phyloP scores from a whole-genome alignment of 1,140 invertebrate species.

The Zaprionus ghesquierei region DNA sequence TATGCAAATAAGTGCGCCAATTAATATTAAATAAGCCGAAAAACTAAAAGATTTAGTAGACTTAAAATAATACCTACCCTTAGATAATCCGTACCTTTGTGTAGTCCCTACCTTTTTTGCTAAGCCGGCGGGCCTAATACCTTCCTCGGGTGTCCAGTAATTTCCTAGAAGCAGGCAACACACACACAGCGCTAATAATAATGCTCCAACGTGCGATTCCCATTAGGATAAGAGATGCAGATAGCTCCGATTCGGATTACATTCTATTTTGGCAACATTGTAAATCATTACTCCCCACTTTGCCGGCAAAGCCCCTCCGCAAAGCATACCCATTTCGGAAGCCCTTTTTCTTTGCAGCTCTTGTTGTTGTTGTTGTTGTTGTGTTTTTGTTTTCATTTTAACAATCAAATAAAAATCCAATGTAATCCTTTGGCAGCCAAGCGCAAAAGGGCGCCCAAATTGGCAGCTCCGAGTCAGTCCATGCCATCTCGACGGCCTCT shows the following conservation, averaged over 20 bases:
- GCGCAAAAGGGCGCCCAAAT: constrained; percentile 64
- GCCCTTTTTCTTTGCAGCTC: constrained; percentile 18
- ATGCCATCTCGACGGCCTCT: constrained; percentile 3
- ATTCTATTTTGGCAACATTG: constrained; percentile 72
- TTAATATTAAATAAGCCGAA: neutral
- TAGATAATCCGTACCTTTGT: neutral
- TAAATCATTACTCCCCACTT: constrained; percentile 66
- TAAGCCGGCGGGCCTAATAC: neutral
- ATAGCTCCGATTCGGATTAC: constrained; percentile 64
- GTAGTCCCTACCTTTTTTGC: neutral
- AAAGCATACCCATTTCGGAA: constrained; percentile 16
- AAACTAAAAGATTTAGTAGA: neutral
- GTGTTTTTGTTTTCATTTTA: constrained; percentile 54
- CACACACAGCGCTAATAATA: too few relatives aligned
- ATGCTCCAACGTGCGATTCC: constrained; percentile 35
- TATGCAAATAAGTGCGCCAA: neutral
- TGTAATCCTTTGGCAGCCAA: constrained; percentile 78
- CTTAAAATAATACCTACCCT: neutral
- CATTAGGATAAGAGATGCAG: constrained; percentile 53
- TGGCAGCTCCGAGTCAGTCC: constrained; percentile 49
- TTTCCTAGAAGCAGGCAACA: neutral
- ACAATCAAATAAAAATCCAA: constrained; percentile 79
- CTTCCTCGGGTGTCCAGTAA: neutral
- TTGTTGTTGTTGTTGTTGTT: constrained; percentile 19
- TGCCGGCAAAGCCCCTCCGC: neutral